Percentiles rank a stretch among this genome's conserved stretches.
Evolutionary conservation across 1,140 invertebrate genomes (phyloP).

Genomic region (Drosophila saltans): DNA sequence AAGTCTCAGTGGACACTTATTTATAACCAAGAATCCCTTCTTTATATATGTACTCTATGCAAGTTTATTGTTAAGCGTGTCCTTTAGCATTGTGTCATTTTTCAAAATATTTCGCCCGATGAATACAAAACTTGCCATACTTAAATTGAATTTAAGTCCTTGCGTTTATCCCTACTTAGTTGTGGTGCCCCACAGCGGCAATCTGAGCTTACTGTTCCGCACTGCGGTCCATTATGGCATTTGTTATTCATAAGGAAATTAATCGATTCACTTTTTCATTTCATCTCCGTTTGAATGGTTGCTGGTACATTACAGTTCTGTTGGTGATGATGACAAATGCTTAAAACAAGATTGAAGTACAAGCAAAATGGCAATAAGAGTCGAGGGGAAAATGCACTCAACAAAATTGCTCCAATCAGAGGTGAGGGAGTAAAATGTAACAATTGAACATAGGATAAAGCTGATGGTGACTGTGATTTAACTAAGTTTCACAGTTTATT

Average conservation of each 20-base stretch:
- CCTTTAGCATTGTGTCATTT: background rate
- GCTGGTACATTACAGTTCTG: background rate
- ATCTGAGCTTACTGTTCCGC: background rate
- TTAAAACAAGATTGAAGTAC: constrained; percentile 3
- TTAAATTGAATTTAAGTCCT: constrained; percentile 20
- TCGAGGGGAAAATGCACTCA: constrained; percentile 11
- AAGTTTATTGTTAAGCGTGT: no score
- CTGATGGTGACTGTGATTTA: no score
- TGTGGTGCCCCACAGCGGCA: background rate
- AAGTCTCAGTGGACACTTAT: no score
- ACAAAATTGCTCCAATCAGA: constrained; percentile 3
- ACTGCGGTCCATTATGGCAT: constrained; percentile 14
- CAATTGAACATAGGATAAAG: background rate
- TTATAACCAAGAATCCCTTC: no score
- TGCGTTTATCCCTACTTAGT: background rate
- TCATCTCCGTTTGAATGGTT: constrained; percentile 14
- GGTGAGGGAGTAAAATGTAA: background rate
- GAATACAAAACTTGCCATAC: constrained; percentile 3
- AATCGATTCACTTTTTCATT: constrained; percentile 32
- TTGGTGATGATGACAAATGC: constrained; percentile 17
- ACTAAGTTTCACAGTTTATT: background rate
- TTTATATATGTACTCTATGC: no score
- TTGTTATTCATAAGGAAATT: constrained; percentile 38
- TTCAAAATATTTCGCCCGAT: constrained; percentile 9
- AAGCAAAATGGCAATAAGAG: background rate